Base-by-base conservation (phyloP, 1,140 invertebrate genomes). In the Listronotus oregonensis region DNA sequence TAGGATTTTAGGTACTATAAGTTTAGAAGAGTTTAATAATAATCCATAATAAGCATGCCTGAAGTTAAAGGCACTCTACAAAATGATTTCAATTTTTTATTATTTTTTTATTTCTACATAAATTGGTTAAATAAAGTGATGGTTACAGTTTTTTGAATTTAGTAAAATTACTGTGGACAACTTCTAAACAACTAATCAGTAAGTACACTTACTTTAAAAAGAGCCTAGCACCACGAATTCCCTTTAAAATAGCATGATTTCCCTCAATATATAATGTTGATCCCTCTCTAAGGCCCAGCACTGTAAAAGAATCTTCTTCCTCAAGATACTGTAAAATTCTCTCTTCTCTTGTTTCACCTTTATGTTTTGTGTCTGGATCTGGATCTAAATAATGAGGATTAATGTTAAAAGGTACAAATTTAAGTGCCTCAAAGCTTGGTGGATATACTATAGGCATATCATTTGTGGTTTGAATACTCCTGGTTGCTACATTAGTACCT, bases 401-500 rank as follows among this genome's bases (percentile, higher is more conserved):
- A 43, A 94, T 92, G 77, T 94, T 93, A 75, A 93, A 93, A 4
- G 90, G 89, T 4, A 94, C 85, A 12, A 94, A 81, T 15, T 80
- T 82, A 42, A 94, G 79, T 7, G 89, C 90, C 65, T 87, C 80
- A 80, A 93, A 92, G 58, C 80, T 83, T 18, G 88, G 89, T 64
- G 90, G 90, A 78, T 87, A 88, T 42, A 89, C 85, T 55, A 94
- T 92, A 6, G 92, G 91, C 91, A 92, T 94, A 78, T 93, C 91
- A 84, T 92, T 93, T 59, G 90, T 93, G 49, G 90, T 92, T 72
- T 86, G 83, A 66, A 94, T 94, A 70, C 85, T 89, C 58, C 81
- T 78, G 14, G 91, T 92, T 14, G 90, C 87, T 9, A 94, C 89
- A 83, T 94, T 94, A 21, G 89, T 91, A 54, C 68, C 66, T 71